Conservation (phyloP, 2,888 invertebrate species). For the Stramonita haemastoma region DNA sequence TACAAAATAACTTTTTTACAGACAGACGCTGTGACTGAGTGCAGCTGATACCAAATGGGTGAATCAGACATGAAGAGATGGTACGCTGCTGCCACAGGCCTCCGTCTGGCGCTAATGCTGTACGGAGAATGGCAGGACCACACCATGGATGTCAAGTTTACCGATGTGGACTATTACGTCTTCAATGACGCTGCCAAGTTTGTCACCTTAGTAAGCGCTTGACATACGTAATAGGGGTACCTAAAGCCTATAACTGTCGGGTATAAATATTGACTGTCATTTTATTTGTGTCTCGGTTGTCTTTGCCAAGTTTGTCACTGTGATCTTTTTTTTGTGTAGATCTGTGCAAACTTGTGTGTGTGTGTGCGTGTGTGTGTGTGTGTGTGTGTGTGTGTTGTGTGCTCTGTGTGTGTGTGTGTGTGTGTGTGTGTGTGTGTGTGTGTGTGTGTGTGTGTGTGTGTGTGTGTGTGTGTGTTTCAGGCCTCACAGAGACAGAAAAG, state of each 20-base stretch:
- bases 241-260: not conserved
- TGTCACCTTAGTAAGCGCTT: conserved; percentile 80
- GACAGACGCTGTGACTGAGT: not conserved
- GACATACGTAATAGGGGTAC: not conserved
- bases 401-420: too few species aligned
- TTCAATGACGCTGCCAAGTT: conserved; percentile 95
- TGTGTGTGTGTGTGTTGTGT: too few species aligned
- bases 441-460: too few species aligned
- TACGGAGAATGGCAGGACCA: conserved; percentile 90
- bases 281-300: not conserved
- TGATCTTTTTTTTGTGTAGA: not conserved
- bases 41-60: not conserved
- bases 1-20: too few species aligned
- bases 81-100: conserved; percentile 40
- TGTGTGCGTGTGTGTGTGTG: conserved; percentile 2
- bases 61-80: conserved; percentile 34
- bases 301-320: not conserved
- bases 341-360: not conserved
- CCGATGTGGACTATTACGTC: conserved; percentile 97
- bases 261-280: not conserved
- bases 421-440: too few species aligned
- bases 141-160: conserved; percentile 86
- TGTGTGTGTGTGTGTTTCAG: too few species aligned
- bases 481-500: not conserved
- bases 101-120: conserved; percentile 84